Percentiles rank a stretch among this genome's conserved stretches.
These are phyloP conservation scores for Priocnemis perturbator DNA, from an alignment of 2,888 invertebrate genomes.

Conservation along the genomic window DNA sequence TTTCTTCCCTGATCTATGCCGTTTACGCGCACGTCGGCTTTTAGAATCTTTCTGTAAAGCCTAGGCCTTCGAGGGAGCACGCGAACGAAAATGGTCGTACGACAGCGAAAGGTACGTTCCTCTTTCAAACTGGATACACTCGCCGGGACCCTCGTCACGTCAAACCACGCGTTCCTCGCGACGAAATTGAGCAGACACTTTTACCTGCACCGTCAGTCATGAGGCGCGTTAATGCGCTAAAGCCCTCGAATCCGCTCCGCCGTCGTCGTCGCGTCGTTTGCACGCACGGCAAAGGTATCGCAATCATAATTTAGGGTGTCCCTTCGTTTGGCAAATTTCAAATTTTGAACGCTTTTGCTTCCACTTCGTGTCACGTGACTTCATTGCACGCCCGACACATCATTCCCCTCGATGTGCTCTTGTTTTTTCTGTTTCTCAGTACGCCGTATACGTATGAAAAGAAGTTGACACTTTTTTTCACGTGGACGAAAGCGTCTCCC, in stretches of 20 bases:
- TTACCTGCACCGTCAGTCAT: too few species aligned
- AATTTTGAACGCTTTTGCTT: constrained; percentile 10
- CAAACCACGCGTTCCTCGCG: too few species aligned
- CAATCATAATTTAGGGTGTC: too few species aligned
- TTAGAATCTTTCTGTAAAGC: too few species aligned
- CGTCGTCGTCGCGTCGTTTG: too few species aligned
- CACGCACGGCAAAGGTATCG: too few species aligned
- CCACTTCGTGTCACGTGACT: constrained; percentile 7
- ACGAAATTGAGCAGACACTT: too few species aligned
- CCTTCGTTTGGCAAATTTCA: not conserved
- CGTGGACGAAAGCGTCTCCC: not conserved
- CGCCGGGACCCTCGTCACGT: too few species aligned
- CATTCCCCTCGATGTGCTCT: not conserved
- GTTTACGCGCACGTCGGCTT: too few species aligned
- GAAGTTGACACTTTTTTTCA: not conserved
- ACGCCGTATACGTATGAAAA: not conserved
- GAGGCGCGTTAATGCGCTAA: too few species aligned
- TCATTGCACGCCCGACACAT: not conserved
- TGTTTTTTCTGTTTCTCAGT: not conserved
- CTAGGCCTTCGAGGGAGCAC: not conserved
- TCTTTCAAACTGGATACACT: not conserved
- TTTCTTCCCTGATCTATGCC: not conserved
- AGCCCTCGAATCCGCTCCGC: too few species aligned
- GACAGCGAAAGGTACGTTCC: constrained; percentile 56
- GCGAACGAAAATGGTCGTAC: constrained; percentile 49